A percentile compares a stretch with the other conserved stretches of the same genome.
These are phyloP conservation scores for Empidonax alnorum DNA, from an alignment of 2,113 vertebrate species.

Conservation along the genomic window DNA sequence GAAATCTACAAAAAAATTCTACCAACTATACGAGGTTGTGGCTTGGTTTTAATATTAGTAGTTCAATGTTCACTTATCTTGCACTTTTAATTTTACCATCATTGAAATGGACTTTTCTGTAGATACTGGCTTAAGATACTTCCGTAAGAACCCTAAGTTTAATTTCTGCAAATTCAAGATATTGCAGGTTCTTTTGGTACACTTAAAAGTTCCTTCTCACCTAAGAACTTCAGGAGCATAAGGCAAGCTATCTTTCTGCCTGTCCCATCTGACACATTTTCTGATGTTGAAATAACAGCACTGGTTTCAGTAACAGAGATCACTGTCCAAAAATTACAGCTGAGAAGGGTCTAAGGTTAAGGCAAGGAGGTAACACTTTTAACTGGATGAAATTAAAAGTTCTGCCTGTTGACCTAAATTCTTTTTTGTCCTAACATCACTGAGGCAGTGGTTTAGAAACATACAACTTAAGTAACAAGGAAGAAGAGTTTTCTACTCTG, in stretches of 20 bases:
- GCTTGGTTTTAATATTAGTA: background rate
- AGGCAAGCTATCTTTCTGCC: background rate
- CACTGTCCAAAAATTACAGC: background rate
- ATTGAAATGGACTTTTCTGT: background rate
- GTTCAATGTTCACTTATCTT: background rate
- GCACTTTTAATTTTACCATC: background rate
- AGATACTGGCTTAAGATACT: background rate
- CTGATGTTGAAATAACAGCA: background rate
- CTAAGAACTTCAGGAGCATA: background rate
- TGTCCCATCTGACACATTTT: background rate
- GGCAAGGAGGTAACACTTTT: background rate
- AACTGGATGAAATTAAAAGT: background rate
- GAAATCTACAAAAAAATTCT: background rate
- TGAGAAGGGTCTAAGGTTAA: background rate
- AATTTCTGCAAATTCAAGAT: background rate
- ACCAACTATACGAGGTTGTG: background rate
- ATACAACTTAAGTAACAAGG: background rate
- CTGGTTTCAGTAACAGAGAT: background rate
- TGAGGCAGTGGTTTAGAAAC: background rate
- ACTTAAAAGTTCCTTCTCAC: background rate
- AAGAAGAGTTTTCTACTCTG: background rate
- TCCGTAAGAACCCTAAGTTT: background rate
- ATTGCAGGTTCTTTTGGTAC: background rate
- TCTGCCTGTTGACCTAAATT: background rate
- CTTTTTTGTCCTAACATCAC: background rate